These are phyloP conservation scores for Erebia epiphron DNA, from an alignment of 2,888 invertebrate species.

Conservation along the genomic window DNA sequence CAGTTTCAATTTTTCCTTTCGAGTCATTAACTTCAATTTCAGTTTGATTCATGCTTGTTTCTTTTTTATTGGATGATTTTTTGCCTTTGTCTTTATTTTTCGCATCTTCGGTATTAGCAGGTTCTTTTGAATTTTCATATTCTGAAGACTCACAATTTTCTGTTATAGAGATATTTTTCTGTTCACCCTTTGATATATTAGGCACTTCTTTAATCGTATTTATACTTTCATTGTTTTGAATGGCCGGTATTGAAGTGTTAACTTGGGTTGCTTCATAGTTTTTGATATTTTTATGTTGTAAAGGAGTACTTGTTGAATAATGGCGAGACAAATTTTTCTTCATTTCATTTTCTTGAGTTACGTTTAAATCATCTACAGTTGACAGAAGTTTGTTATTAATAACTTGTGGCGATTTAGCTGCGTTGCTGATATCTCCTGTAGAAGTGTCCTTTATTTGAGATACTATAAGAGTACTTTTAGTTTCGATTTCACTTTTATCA, in stretches of 20 bases:
- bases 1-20: constrained; percentile 33
- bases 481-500: constrained; percentile 54
- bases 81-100: background rate
- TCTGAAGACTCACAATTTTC: constrained; percentile 36
- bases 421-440: constrained; percentile 47
- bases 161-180: background rate
- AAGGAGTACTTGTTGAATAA: constrained; percentile 69
- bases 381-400: constrained; percentile 49
- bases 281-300: constrained; percentile 60
- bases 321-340: constrained; percentile 54
- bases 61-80: background rate
- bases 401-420: constrained; percentile 49
- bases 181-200: background rate
- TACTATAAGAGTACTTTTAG: constrained; percentile 64
- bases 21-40: background rate
- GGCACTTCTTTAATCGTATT: constrained; percentile 9
- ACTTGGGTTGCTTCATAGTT: constrained; percentile 54
- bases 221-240: constrained; percentile 43
- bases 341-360: constrained; percentile 46
- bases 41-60: background rate
- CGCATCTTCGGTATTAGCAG: constrained; percentile 17
- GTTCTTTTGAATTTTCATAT: constrained; percentile 30
- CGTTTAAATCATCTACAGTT: constrained; percentile 49
- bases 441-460: constrained; percentile 66
- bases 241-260: constrained; percentile 60